Percentiles rank a stretch among this genome's conserved stretches.
These are phyloP conservation scores for Vultur gryphus DNA, from an alignment of 2,797 vertebrate genomes.

Conservation along the genomic window DNA sequence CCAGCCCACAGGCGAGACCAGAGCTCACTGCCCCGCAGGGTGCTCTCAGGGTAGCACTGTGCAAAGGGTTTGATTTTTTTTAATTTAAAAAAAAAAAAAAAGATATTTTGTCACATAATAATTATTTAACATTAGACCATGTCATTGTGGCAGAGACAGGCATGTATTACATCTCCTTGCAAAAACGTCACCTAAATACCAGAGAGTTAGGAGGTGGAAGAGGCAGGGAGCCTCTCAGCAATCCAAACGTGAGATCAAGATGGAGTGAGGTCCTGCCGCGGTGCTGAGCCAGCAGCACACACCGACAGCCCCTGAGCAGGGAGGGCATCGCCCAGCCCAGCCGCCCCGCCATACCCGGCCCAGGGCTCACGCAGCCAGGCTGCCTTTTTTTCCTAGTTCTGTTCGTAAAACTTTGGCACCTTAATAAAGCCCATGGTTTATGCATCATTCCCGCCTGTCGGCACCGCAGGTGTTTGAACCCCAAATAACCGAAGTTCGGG, in stretches of 20 bases:
- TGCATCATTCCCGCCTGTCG: neutral
- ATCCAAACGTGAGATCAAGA: no score
- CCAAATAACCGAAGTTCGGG: neutral
- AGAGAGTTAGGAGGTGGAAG: neutral
- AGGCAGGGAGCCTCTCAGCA: neutral
- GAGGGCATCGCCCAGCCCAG: neutral
- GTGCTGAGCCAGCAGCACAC: neutral
- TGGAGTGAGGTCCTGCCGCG: neutral
- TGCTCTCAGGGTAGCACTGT: neutral
- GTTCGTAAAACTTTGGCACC: neutral
- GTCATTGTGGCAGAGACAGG: neutral
- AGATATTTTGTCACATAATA: neutral
- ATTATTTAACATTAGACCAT: neutral
- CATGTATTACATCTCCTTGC: neutral
- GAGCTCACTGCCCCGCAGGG: neutral
- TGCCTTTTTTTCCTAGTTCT: neutral
- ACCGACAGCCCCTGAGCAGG: neutral
- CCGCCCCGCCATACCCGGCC: fast-evolving
- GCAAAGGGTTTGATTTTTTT: neutral
- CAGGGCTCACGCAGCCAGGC: neutral
- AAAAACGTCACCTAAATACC: neutral
- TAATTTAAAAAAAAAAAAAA: no score
- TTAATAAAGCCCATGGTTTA: neutral
- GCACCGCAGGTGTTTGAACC: neutral
- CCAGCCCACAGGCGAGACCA: neutral